Percentiles rank a stretch among this genome's conserved stretches.
These are phyloP conservation scores for Sialis lutaria DNA, from an alignment of 2,888 invertebrate species.

Conservation along the genomic window DNA sequence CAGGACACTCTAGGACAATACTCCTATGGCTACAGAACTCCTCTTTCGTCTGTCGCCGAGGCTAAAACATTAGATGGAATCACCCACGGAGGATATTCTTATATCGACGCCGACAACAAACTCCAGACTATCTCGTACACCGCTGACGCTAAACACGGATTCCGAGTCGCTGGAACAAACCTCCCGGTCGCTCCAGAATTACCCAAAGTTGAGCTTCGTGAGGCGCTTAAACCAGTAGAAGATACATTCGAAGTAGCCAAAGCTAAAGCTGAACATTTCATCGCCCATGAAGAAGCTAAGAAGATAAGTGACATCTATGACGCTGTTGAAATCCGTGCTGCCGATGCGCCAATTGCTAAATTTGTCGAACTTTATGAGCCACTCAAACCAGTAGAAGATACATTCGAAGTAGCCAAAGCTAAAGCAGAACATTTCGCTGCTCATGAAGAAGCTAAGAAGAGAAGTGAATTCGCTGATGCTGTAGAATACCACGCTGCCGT, in stretches of 20 bases:
- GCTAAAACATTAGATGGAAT: slow-evolving; percentile 36
- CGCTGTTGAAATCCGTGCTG: slow-evolving; percentile 1
- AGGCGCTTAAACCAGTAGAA: slow-evolving; percentile 18
- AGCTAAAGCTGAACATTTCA: slow-evolving; percentile 25
- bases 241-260: slow-evolving; percentile 30
- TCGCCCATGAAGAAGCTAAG: slow-evolving; percentile 21
- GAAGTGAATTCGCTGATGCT: slow-evolving; percentile 7
- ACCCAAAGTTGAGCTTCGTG: slow-evolving; percentile 16
- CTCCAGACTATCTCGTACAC: slow-evolving; percentile 39
- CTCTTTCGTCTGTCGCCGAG: slow-evolving; percentile 39
- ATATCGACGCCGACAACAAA: slow-evolving; percentile 38
- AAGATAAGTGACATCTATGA: slow-evolving; percentile 9
- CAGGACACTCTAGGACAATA: slow-evolving; percentile 44
- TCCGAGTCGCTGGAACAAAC: slow-evolving; percentile 42
- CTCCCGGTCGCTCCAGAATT: slow-evolving; percentile 25
- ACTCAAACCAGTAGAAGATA: slow-evolving; percentile 22
- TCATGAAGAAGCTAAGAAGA: slow-evolving; percentile 20
- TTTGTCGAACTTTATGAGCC: slow-evolving; percentile 14
- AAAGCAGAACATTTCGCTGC: slow-evolving; percentile 24
- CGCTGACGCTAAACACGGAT: slow-evolving; percentile 35
- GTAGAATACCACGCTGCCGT: not conserved
- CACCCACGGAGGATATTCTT: slow-evolving; percentile 40
- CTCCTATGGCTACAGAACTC: slow-evolving; percentile 40
- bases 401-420: slow-evolving; percentile 28
- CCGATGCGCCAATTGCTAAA: not conserved